Percentiles rank a stretch among this genome's conserved stretches.
Evolutionary conservation across 2,888 invertebrate species (phyloP).

Genomic region (Monopis laevigella): DNA sequence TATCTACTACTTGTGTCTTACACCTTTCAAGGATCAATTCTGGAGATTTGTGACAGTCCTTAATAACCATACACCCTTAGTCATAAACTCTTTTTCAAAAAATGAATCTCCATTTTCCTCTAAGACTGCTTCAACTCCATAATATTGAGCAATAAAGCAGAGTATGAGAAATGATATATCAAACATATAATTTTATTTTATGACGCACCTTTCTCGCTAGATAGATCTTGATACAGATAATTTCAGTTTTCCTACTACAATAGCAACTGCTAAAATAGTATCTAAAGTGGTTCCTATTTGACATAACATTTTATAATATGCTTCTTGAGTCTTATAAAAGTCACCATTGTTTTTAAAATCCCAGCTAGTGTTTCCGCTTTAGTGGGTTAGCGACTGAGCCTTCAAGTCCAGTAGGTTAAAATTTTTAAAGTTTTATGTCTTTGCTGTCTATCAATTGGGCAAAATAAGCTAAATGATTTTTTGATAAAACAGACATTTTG

Average conservation of each 20-base stretch:
- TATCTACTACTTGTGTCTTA: conserved; percentile 82
- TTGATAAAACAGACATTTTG: conserved; percentile 81
- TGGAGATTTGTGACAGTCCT: conserved; percentile 87
- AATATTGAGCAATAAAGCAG: conserved; percentile 91
- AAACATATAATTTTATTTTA: conserved; percentile 81
- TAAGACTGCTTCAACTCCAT: conserved; percentile 86
- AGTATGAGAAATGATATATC: conserved; percentile 95
- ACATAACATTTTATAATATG: conserved; percentile 83
- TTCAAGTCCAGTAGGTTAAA: conserved; percentile 74
- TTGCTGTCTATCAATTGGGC: conserved; percentile 69
- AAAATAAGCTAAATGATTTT: conserved; percentile 78
- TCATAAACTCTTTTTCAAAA: conserved; percentile 90
- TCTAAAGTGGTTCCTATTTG: conserved; percentile 94
- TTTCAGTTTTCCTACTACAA: conserved; percentile 90
- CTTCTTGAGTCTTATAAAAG: conserved; percentile 88
- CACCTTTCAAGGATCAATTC: conserved; percentile 81
- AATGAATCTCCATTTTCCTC: conserved; percentile 88
- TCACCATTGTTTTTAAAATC: conserved; percentile 90
- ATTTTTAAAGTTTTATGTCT: conserved; percentile 70
- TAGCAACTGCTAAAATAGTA: conserved; percentile 90
- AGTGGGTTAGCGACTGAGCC: conserved; percentile 84
- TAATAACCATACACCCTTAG: conserved; percentile 87
- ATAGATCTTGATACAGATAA: conserved; percentile 89
- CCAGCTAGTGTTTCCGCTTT: conserved; percentile 78
- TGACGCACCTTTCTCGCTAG: conserved; percentile 73